Evolutionary conservation across 2,113 vertebrate species (phyloP).

Genomic region (Pandion haliaetus): DNA sequence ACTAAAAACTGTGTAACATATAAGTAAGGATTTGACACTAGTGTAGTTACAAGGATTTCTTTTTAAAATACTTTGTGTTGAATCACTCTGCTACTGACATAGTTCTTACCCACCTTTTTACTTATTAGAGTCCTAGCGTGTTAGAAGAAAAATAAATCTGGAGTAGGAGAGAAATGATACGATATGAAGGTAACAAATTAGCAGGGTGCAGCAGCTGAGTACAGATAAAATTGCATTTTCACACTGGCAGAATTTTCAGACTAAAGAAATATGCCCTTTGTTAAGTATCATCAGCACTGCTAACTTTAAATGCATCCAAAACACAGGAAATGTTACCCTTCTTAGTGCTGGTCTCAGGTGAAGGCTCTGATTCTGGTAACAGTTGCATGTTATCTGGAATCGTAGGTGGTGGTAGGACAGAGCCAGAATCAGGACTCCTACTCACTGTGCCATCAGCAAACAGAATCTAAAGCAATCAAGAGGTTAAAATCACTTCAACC

Average conservation of each 20-base stretch:
- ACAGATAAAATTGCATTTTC: not conserved
- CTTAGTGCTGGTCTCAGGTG: constrained; percentile 13
- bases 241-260: not conserved
- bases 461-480: constrained; percentile 77
- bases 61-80: not conserved
- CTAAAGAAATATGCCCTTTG: not conserved
- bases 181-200: not conserved
- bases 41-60: not conserved
- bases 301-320: not conserved
- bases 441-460: constrained; percentile 89
- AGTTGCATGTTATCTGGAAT: not conserved
- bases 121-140: not conserved
- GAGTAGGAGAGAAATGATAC: not conserved
- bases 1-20: not conserved
- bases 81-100: not conserved
- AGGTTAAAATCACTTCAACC: not conserved
- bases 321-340: constrained; percentile 68
- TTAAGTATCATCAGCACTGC: not conserved
- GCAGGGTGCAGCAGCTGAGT: not conserved
- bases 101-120: not conserved
- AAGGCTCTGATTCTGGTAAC: constrained; percentile 8
- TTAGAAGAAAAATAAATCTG: not conserved
- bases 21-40: not conserved
- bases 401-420: constrained; percentile 55
- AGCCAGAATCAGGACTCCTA: constrained; percentile 81